These are phyloP conservation scores for Nyctalus aviator DNA, from an alignment of 2,797 vertebrate genomes.

Conservation along the genomic window DNA sequence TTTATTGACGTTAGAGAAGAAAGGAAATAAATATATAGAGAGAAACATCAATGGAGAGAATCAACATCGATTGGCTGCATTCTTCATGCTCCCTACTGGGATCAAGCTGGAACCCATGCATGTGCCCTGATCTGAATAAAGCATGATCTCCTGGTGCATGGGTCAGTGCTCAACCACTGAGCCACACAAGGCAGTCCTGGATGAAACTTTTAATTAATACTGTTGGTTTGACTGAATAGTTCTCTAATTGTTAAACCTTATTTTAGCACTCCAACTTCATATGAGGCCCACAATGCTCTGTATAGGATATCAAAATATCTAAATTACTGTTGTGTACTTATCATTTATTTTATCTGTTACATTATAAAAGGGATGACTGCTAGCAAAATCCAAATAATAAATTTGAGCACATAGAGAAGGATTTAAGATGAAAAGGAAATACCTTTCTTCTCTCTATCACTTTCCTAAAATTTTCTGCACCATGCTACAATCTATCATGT, in stretches of 20 bases:
- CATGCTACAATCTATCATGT: background rate
- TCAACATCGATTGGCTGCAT: too few relatives aligned
- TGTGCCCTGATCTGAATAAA: too few relatives aligned
- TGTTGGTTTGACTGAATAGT: background rate
- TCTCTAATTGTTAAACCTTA: background rate
- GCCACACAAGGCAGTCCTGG: too few relatives aligned
- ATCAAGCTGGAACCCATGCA: too few relatives aligned
- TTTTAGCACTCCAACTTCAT: background rate
- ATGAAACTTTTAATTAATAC: background rate
- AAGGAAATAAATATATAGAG: too few relatives aligned
- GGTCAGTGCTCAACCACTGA: too few relatives aligned
- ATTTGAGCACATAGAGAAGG: background rate
- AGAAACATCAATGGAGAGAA: too few relatives aligned
- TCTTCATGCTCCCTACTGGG: too few relatives aligned
- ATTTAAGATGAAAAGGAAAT: constrained; percentile 5
- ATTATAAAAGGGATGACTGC: background rate
- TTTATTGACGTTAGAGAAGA: too few relatives aligned
- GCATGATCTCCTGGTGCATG: too few relatives aligned
- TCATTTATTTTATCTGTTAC: background rate
- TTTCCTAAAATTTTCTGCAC: background rate
- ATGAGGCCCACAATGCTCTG: background rate
- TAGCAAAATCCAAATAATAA: background rate
- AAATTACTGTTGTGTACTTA: background rate
- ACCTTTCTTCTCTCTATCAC: background rate
- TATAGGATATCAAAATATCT: background rate